phyloP scores from a whole-genome alignment of 2,888 invertebrate genomes.

The Pristionchus exspectatus region DNA sequence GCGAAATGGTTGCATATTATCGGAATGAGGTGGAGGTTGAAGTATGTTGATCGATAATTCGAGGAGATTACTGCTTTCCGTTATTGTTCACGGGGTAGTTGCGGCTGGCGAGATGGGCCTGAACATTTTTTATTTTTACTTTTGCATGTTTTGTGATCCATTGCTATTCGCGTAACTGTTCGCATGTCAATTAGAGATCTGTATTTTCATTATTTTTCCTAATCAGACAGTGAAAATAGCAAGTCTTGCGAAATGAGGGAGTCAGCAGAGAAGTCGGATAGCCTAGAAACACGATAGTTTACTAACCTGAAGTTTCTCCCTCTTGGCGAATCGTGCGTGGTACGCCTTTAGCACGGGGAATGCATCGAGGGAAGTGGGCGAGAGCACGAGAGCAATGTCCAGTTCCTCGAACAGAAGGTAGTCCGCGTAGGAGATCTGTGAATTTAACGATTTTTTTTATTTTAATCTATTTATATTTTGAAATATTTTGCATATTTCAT shows the following conservation, averaged over 20 bases:
- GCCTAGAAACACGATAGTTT: no score
- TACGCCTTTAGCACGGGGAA: conserved; percentile 70
- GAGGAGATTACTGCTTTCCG: conserved; percentile 62
- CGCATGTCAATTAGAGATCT: not conserved
- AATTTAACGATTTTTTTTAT: not conserved
- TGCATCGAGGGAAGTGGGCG: conserved; percentile 63
- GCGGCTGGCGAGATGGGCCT: conserved; percentile 62
- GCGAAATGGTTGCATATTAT: not conserved
- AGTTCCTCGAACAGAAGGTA: conserved; percentile 73
- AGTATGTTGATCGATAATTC: not conserved
- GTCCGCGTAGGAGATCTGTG: conserved; percentile 70
- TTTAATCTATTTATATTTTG: not conserved
- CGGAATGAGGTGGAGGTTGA: not conserved
- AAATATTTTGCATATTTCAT: not conserved
- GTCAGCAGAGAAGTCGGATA: no score
- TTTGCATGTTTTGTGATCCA: no score
- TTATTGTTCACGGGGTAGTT: conserved; percentile 66
- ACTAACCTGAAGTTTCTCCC: conserved; percentile 63
- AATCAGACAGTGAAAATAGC: no score
- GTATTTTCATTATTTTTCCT: not conserved
- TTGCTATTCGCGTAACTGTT: not conserved
- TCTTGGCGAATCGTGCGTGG: conserved; percentile 65
- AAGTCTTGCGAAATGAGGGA: no score
- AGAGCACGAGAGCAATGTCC: conserved; percentile 68
- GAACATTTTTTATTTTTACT: not conserved